Evolutionary conservation across 2,888 invertebrate species (phyloP), one percentile per base, ranked within the genome.

Genomic region (Eilema sororculum): DNA sequence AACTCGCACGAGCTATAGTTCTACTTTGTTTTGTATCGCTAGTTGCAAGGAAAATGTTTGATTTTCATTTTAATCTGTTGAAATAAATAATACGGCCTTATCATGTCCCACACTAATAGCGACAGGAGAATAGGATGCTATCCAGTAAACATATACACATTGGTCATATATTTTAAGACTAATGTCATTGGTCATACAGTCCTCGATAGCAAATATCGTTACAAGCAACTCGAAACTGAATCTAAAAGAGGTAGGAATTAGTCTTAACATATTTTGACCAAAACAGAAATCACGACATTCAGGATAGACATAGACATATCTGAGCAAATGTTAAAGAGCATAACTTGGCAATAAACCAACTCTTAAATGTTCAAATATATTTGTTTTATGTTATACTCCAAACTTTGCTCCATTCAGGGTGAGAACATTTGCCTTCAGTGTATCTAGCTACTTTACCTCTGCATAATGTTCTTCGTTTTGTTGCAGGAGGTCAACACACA

Each of bases 391-490:
- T 69, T 68, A 82, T 76, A 75, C 83, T 88, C 84, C 83, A 84
- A 85, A 86, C 80, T 79, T 71, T 79, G 75, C 71, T 75, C 78
- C 64, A 28, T 41, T 74, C 24, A 24, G 71, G 69, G 67, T 57
- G 68, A 68, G 60, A 68, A 68, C n/a, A 69, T 37, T 73, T 69
- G 33, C 67, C 65, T 68, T 69, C 67, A 22, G 69, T 69, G 52
- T 66, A 72, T 59, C 58, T 73, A 65, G 30, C 33, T 13, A 75
- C 67, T 63, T 77, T 71, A 99, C 99, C 98, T 99, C 99, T 80
- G 99, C 99, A 95, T 99, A 99, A 92, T 99, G 99, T 93, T 99
- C 99, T 96, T 99, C 99, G 91, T 99, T 99, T 94, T 99, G 99
- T 93, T 99, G 99, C 77, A 99, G 95, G 58, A 99, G 96, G 92